Percentiles rank a stretch among this genome's conserved stretches.
phyloP scores from a whole-genome alignment of 2,888 invertebrate genomes.

The Endomychus coccineus region DNA sequence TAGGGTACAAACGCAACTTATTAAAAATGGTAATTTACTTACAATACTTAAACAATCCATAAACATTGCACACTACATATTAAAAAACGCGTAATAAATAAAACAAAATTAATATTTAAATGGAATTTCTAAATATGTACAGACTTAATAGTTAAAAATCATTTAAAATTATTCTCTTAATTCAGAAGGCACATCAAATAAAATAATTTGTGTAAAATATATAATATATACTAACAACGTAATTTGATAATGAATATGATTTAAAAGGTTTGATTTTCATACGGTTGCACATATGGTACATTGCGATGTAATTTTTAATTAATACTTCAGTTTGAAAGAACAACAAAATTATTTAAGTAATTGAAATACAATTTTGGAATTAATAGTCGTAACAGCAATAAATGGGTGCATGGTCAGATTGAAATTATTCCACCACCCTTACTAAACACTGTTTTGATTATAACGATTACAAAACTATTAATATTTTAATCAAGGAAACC shows the following conservation, averaged over 20 bases:
- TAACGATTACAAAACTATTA: no score
- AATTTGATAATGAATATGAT: not conserved
- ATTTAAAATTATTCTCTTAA: not conserved
- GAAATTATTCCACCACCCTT: no score
- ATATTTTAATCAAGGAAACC: no score
- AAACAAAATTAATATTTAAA: slow-evolving; percentile 21
- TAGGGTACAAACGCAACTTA: no score
- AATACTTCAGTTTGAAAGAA: no score
- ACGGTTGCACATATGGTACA: slow-evolving; percentile 8
- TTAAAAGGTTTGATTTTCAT: slow-evolving; percentile 6
- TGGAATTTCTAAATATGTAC: slow-evolving; percentile 17
- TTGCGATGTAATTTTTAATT: no score
- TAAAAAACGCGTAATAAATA: slow-evolving; percentile 28
- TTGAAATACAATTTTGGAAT: no score
- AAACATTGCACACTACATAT: slow-evolving; percentile 22
- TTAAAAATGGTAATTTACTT: slow-evolving; percentile 21
- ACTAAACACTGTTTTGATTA: no score
- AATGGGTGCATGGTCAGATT: no score
- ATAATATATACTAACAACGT: slow-evolving; percentile 11
- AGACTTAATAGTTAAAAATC: slow-evolving; percentile 14
- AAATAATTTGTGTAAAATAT: slow-evolving; percentile 9
- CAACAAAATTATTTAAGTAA: no score
- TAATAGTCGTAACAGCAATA: no score
- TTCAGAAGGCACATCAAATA: slow-evolving; percentile 5
- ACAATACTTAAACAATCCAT: slow-evolving; percentile 33